These are phyloP conservation scores for Bos indicus DNA, from an alignment of 2,113 vertebrate genomes.

Conservation along the genomic window DNA sequence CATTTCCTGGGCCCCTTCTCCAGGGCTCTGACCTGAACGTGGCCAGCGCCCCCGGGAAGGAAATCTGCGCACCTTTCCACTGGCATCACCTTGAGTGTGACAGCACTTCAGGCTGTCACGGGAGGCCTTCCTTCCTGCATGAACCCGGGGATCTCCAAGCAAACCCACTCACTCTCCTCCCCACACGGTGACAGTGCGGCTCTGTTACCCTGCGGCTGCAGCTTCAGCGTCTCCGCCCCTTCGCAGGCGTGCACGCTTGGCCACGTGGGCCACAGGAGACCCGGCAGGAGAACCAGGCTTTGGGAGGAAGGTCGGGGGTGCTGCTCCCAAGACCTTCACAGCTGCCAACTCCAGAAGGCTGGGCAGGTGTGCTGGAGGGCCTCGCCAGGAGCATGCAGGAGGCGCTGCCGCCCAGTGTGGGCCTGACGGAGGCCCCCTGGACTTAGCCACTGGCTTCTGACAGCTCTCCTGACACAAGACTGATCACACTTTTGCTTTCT, in stretches of 20 bases:
- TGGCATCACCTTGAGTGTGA: not conserved
- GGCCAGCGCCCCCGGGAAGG: not conserved
- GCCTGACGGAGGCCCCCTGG: not conserved
- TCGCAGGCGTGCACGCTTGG: too few species aligned
- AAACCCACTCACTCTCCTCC: not conserved
- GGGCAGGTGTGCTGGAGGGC: not conserved
- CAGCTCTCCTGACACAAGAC: not conserved
- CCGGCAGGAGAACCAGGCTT: not conserved
- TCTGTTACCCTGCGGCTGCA: not conserved
- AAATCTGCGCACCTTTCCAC: not conserved
- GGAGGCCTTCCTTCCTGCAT: not conserved
- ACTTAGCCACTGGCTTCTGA: not conserved
- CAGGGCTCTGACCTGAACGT: not conserved
- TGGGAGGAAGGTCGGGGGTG: not conserved
- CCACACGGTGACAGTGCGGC: not conserved
- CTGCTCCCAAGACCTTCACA: not conserved
- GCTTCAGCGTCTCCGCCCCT: not conserved
- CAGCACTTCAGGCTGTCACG: not conserved
- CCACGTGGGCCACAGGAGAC: not conserved
- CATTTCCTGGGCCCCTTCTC: not conserved
- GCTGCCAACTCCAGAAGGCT: not conserved
- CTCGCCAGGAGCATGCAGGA: not conserved
- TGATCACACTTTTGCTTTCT: not conserved
- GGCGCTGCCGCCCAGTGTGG: fast-evolving
- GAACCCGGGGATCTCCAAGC: not conserved